phyloP scores from a whole-genome alignment of 2,888 invertebrate genomes.

The Keiferia lycopersicella region DNA sequence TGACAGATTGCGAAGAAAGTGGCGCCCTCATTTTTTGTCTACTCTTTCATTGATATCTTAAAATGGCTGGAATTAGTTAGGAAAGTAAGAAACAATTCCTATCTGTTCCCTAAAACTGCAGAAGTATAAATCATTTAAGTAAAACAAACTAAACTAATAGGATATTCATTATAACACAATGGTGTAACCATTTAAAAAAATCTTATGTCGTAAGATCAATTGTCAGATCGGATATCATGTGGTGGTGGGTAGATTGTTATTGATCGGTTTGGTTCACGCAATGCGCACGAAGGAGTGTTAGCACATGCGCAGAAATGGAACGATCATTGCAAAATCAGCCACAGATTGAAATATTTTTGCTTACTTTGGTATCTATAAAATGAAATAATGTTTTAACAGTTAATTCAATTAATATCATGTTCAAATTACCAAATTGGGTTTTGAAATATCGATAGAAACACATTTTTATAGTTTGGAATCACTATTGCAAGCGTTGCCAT shows the following conservation, averaged over 20 bases:
- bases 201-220: background rate
- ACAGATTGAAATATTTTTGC: no score
- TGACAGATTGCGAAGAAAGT: no score
- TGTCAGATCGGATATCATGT: constrained; percentile 41
- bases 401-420: background rate
- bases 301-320: constrained; percentile 53
- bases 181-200: no score
- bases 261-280: constrained; percentile 49
- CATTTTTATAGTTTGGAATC: background rate
- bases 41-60: no score
- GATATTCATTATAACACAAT: no score
- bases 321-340: background rate
- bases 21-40: no score
- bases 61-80: no score
- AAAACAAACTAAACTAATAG: background rate
- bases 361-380: no score
- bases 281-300: constrained; percentile 55
- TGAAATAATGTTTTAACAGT: no score
- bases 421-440: background rate
- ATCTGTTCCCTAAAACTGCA: no score
- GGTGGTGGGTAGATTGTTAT: constrained; percentile 43
- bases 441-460: background rate
- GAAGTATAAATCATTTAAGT: background rate
- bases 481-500: background rate
- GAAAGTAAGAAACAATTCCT: no score